Evolutionary conservation across 2,888 invertebrate genomes (phyloP).

Genomic region (Epinotia nisella): DNA sequence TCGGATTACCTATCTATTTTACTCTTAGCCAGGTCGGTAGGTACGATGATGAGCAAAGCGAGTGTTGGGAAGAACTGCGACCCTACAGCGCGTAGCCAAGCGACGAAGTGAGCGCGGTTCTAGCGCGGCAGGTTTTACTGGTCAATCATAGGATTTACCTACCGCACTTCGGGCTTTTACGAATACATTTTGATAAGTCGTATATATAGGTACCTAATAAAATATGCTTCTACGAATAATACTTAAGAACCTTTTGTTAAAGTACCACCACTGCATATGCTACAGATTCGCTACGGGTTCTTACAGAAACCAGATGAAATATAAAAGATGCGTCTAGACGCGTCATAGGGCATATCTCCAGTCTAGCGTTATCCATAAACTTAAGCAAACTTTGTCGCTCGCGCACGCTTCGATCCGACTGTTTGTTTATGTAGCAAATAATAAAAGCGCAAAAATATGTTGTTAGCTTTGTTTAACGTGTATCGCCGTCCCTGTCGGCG

Average conservation of each 20-base stretch:
- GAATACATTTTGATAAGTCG: no score
- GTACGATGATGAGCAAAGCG: no score
- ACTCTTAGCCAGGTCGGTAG: no score
- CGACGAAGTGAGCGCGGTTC: no score
- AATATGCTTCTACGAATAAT: neutral
- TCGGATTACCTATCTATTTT: no score
- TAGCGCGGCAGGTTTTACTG: no score
- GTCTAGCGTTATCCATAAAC: slow-evolving; percentile 49
- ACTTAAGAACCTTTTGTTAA: no score
- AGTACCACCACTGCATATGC: neutral
- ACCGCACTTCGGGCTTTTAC: no score
- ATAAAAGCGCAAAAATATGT: slow-evolving; percentile 77
- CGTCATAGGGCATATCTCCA: slow-evolving; percentile 33
- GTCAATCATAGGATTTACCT: no score
- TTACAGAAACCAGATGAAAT: slow-evolving; percentile 10
- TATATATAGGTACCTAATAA: neutral
- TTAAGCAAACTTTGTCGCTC: slow-evolving; percentile 57
- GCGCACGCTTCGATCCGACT: slow-evolving; percentile 63
- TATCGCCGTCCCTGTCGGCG: slow-evolving; percentile 68
- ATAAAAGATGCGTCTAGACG: slow-evolving; percentile 37
- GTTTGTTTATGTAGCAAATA: slow-evolving; percentile 76
- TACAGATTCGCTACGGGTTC: neutral
- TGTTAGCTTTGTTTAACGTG: slow-evolving; percentile 61
- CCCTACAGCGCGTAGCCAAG: no score
- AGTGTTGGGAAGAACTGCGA: no score